phyloP scores from a whole-genome alignment of 1,140 invertebrate genomes.

The Bombus difficillimus region DNA sequence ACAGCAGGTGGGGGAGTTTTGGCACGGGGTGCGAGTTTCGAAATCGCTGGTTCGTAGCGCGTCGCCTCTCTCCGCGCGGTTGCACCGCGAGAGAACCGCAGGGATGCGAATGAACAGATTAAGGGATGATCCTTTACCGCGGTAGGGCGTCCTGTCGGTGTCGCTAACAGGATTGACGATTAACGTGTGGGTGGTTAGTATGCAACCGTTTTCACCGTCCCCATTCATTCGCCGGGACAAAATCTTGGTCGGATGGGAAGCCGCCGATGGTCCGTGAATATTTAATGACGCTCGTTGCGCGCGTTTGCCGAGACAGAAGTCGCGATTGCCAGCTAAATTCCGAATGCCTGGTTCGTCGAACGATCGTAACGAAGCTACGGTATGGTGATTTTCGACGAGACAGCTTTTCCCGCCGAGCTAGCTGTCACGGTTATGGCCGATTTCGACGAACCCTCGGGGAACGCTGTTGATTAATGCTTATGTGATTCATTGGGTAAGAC shows the following conservation, averaged over 20 bases:
- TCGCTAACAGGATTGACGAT: constrained; percentile 81
- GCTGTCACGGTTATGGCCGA: constrained; percentile 69
- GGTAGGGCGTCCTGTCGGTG: constrained; percentile 74
- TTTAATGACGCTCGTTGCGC: constrained; percentile 48
- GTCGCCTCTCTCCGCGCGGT: constrained; percentile 33
- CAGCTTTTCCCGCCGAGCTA: no score
- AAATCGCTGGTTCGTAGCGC: constrained; percentile 59
- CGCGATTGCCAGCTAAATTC: neutral
- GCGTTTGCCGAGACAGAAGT: constrained; percentile 2
- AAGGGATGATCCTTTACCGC: constrained; percentile 81
- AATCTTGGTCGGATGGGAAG: constrained; percentile 52
- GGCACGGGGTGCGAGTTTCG: constrained; percentile 62
- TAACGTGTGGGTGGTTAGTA: constrained; percentile 79
- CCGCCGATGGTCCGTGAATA: constrained; percentile 58
- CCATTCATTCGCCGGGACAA: constrained; percentile 55
- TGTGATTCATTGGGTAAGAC: constrained; percentile 80
- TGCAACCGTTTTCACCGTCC: constrained; percentile 73
- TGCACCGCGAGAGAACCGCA: constrained; percentile 72
- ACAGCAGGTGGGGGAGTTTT: constrained; percentile 48
- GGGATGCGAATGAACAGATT: constrained; percentile 82
- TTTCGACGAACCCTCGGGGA: constrained; percentile 67
- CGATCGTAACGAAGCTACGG: no score
- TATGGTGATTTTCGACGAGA: no score
- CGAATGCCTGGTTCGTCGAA: no score
- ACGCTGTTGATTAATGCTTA: constrained; percentile 79